Base-by-base conservation (phyloP, 2,113 vertebrate species). In the Okapia johnstoni region DNA sequence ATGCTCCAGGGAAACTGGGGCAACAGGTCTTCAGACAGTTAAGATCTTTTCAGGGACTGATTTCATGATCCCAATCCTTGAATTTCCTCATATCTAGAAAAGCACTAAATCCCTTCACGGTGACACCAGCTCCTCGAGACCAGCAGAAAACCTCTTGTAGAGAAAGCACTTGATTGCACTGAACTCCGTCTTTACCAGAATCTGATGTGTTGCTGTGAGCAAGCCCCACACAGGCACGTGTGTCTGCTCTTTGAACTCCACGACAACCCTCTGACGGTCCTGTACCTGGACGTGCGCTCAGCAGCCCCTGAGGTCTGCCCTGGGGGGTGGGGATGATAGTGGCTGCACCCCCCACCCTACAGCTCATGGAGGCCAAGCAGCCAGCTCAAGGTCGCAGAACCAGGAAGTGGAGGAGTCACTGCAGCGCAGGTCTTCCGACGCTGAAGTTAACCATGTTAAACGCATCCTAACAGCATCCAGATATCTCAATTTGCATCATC, bases 171-270 rank as follows among this genome's bases (percentile, higher is more conserved):
- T 0, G 40, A 76, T 7, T 6, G 6, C 40, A 14, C 40, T 14
- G 2, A 76, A 14, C 6, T 13, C 40, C 6, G 5, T 14, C 70
- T 40, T 26, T 2, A 14, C 36, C 6, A 3, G 36, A 14, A 40
- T 43, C 70, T 40, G 66, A 40, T 0, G 5, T 6, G 66, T 40
- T 19, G 54, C 55, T 23, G 36, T 8, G 48, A 77, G 55, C 46
- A 13, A 52, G 13, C 26, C 12, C 19, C 2, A 5, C 2, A 0
- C 26, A 2, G 15, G 33, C 19, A 70, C 1, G 0, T 0, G 13
- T 15, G 21, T 55, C 61, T 61, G 85, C 63, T 40, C 48, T 61
- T 77, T 25, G 28, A 66, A 50, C 55, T 36, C 46, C 17, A 70
- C 0, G 36, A 13, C 43, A 36, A 60, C 16, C 36, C n/a, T 89